Base-by-base conservation (phyloP, 2,797 vertebrate genomes). In the Tamandua tetradactyla region DNA sequence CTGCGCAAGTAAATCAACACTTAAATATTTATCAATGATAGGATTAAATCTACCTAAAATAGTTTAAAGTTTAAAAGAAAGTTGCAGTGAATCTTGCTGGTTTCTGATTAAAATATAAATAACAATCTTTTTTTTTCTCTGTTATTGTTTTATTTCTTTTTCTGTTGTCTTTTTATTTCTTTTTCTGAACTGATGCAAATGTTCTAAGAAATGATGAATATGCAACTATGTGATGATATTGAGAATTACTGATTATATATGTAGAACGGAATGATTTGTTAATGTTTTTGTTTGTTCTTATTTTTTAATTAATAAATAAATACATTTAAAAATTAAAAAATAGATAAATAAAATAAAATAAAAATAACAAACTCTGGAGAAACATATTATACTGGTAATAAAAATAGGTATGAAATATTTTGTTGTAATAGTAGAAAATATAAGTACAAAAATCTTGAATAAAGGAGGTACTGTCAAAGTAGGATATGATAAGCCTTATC, bases 41-140 rank as follows among this genome's bases (percentile, higher is more conserved):
- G 82, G 68, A 61, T 72, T 82, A 93, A 93, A 79, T 89, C 81
- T 59, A 49, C 18, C 64, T 62, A 86, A 91, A 91, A 32, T 57
- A 55, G 22, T 61, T 94, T 59, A 23, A 81, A 52, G 10, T 76
- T 85, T 71, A n/a, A 91, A 47, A 78, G 23, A 72, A 80, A 80
- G 25, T 82, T 91, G 78, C 20, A 78, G 59, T 89, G 64, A 94
- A 9, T 87, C 79, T 87, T 90, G 30, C 76, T 59, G 32, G 27
- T 64, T 87, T 84, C 84, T 92, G 20, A 69, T 52, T 93, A 66
- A 91, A 85, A 27, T 55, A 74, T 64, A 68, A 87, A 71, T 61
- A 87, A 30, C 1, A 7, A 37, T n/a, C n/a, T n/a, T n/a, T n/a
- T n/a, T n/a, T n/a, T n/a, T n/a, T n/a, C n/a, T n/a, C n/a, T n/a